Conservation (phyloP, 2,888 invertebrate genomes). For the Polia nebulosa region DNA sequence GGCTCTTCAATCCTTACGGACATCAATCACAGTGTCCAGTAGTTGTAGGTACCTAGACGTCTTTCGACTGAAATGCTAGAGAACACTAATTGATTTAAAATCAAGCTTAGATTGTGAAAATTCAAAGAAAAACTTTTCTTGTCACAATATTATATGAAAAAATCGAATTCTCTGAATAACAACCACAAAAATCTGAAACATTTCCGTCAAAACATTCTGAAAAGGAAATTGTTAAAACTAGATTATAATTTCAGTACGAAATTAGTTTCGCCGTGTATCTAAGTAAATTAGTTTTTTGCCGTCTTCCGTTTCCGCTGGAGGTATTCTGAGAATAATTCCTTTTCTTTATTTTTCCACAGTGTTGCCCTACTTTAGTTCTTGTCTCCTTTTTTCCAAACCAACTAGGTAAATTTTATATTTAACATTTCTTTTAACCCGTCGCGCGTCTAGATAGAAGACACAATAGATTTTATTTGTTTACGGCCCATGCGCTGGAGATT, state of each 20-base stretch:
- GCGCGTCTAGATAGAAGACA: no score
- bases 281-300: conserved; percentile 42
- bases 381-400: conserved; percentile 3
- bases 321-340: neutral
- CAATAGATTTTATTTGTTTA: no score
- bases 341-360: neutral
- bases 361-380: conserved; percentile 17
- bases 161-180: no score
- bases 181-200: neutral
- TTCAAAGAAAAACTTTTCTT: neutral
- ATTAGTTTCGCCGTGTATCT: conserved; percentile 20
- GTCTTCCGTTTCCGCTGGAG: conserved; percentile 20
- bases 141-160: neutral
- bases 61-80: no score
- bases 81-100: no score
- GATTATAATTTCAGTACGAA: conserved; percentile 25
- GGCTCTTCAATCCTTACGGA: no score
- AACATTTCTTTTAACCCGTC: conserved; percentile 12
- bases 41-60: no score
- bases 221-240: conserved; percentile 5
- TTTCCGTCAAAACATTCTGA: neutral
- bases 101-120: no score
- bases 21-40: no score
- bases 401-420: conserved; percentile 28
- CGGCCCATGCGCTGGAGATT: no score